Percentiles rank a stretch among this genome's conserved stretches.
phyloP scores from a whole-genome alignment of 2,797 vertebrate genomes.

The Rhabdomys pumilio region DNA sequence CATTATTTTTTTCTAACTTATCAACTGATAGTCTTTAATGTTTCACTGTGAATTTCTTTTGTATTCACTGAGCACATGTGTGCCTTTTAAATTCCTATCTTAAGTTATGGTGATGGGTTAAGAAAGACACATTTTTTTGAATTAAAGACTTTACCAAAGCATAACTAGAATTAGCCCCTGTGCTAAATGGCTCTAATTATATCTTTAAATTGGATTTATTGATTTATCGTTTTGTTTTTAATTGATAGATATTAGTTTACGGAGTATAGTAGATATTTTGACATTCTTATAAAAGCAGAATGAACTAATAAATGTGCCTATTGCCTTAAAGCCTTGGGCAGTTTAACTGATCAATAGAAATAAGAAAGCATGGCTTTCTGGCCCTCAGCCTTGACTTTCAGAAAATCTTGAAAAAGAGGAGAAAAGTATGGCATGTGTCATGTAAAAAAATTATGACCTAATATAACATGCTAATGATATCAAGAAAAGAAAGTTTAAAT shows the following conservation, averaged over 20 bases:
- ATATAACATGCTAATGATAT: background rate
- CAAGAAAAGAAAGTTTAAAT: constrained; percentile 21
- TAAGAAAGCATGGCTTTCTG: constrained; percentile 14
- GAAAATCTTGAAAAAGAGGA: background rate
- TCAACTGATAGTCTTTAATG: background rate
- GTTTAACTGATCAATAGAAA: constrained; percentile 14
- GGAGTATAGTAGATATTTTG: background rate
- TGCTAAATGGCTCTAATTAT: background rate
- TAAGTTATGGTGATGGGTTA: background rate
- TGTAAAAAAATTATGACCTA: constrained; percentile 35
- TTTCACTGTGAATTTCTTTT: constrained; percentile 37
- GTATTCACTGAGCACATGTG: background rate
- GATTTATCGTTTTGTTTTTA: constrained; percentile 1
- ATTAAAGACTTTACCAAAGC: constrained; percentile 35
- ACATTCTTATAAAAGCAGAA: background rate
- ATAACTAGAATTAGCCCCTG: background rate
- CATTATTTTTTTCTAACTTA: background rate
- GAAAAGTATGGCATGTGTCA: background rate
- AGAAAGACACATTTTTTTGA: background rate
- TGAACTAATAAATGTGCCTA: background rate
- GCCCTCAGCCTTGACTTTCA: constrained; percentile 19
- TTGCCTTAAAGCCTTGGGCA: background rate
- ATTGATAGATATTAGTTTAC: background rate
- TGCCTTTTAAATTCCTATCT: background rate
- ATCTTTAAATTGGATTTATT: background rate